These are phyloP conservation scores for Temnothorax longispinosus DNA, from an alignment of 1,140 invertebrate genomes.

Conservation along the genomic window DNA sequence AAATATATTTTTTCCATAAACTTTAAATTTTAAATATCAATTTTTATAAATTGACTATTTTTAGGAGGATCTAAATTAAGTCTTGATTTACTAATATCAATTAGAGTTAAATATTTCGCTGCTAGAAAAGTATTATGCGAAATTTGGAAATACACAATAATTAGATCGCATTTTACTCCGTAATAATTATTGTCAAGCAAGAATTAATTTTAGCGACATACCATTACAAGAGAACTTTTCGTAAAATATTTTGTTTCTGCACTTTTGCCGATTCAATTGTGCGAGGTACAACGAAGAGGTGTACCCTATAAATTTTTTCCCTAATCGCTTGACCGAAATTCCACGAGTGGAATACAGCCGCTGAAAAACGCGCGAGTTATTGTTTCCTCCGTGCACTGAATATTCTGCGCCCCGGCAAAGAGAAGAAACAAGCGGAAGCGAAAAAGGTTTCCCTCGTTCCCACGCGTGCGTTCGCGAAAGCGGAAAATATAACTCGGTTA, in stretches of 20 bases:
- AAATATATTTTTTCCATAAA: neutral
- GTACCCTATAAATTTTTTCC: slow-evolving; percentile 42
- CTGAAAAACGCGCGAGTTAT: slow-evolving; percentile 60
- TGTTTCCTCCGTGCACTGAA: slow-evolving; percentile 57
- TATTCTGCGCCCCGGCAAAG: slow-evolving; percentile 32
- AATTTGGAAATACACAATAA: neutral
- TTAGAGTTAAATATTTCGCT: neutral
- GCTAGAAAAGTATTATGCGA: neutral
- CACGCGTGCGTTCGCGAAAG: slow-evolving; percentile 29
- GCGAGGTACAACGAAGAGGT: neutral
- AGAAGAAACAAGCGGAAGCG: slow-evolving; percentile 47
- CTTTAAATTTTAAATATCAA: neutral
- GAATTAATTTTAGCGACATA: neutral
- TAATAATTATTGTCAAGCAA: neutral
- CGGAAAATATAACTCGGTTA: slow-evolving; percentile 55
- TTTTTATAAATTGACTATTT: neutral
- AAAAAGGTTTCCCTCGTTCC: slow-evolving; percentile 50
- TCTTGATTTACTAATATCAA: neutral
- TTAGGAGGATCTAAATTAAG: neutral
- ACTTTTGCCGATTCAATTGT: slow-evolving; percentile 28
- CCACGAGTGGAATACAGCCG: slow-evolving; percentile 28
- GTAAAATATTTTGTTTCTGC: neutral
- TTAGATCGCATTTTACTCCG: neutral
- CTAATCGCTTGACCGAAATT: slow-evolving; percentile 42
- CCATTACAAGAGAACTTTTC: neutral